A percentile compares a stretch with the other conserved stretches of the same genome.
phyloP scores from a whole-genome alignment of 2,113 vertebrate species.

The Chrysochloris asiatica region DNA sequence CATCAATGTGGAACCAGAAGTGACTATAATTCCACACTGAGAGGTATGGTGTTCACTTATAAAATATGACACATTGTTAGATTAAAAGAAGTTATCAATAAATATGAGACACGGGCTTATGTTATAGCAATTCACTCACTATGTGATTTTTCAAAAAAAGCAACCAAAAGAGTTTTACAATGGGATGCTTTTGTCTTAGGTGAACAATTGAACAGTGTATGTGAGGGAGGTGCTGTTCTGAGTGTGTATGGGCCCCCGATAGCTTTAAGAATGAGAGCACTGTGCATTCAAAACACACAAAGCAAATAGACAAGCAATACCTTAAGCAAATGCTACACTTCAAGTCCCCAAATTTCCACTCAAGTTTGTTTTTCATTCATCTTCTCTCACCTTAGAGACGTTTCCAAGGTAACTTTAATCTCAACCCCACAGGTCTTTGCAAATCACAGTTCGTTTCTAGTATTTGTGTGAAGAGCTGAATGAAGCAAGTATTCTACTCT shows the following conservation, averaged over 20 bases:
- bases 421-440: slow-evolving; percentile 4
- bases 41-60: not conserved
- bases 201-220: not conserved
- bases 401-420: slow-evolving; percentile 57
- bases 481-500: not conserved
- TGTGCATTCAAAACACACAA: not conserved
- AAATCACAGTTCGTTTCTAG: not conserved
- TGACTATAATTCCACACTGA: not conserved
- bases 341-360: not conserved
- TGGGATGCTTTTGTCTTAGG: not conserved
- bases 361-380: not conserved
- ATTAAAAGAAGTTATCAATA: slow-evolving; percentile 1
- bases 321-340: not conserved
- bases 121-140: not conserved
- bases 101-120: not conserved
- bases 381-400: not conserved
- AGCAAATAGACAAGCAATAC: not conserved
- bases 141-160: not conserved
- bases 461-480: not conserved
- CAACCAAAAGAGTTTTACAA: not conserved
- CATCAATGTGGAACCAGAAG: not conserved
- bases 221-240: not conserved
- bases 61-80: not conserved
- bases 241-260: not conserved
- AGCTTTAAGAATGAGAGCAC: not conserved